phyloP scores from a whole-genome alignment of 2,888 invertebrate genomes.

The Aspidapion aeneum region DNA sequence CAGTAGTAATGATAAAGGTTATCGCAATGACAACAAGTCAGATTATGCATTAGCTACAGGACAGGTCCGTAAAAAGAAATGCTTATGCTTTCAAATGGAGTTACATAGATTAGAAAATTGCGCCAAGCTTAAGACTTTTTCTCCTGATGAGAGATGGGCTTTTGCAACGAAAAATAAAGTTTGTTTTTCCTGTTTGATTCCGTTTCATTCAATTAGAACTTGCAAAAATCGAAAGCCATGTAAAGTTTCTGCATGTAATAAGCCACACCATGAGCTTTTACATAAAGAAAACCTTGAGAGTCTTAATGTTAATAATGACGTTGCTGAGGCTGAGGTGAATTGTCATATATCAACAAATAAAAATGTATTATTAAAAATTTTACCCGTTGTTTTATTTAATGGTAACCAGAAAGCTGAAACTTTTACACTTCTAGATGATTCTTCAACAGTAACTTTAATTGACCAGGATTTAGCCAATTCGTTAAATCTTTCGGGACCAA shows the following conservation, averaged over 20 bases:
- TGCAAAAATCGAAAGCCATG: background rate
- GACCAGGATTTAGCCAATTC: background rate
- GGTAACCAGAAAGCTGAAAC: background rate
- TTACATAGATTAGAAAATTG: too few species aligned
- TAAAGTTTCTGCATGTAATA: background rate
- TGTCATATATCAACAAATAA: background rate
- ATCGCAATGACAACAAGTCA: too few species aligned
- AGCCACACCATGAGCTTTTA: background rate
- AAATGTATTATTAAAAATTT: background rate
- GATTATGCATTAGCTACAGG: too few species aligned
- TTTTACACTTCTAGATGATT: background rate
- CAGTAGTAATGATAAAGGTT: too few species aligned
- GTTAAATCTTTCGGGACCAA: background rate
- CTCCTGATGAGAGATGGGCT: too few species aligned
- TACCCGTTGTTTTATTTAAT: background rate
- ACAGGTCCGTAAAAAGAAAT: too few species aligned
- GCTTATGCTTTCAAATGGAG: too few species aligned
- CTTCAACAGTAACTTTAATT: background rate
- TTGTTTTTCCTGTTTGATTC: too few species aligned
- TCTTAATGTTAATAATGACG: background rate
- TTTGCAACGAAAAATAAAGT: too few species aligned
- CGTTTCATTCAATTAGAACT: background rate
- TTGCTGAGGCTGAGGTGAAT: background rate
- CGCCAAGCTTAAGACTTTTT: too few species aligned
- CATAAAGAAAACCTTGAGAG: background rate